Percentiles rank a stretch among this genome's conserved stretches.
Evolutionary conservation across 2,113 vertebrate genomes (phyloP).

Genomic region (Rhodinocichla rosea): DNA sequence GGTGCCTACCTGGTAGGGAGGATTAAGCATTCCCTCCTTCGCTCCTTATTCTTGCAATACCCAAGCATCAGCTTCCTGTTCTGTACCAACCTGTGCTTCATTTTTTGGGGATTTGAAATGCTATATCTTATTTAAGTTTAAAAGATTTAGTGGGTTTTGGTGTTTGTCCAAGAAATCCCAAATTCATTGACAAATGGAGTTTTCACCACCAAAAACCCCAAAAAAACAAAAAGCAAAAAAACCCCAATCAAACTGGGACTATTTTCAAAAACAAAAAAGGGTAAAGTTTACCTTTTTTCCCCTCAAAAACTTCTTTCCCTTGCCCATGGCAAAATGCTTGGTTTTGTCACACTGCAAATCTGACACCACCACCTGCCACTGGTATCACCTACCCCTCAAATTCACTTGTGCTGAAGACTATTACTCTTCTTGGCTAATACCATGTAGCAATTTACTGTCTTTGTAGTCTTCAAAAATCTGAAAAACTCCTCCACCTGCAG

Average conservation of each 20-base stretch:
- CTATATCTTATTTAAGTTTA: background rate
- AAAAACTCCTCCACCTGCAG: background rate
- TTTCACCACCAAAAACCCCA: background rate
- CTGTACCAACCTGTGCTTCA: background rate
- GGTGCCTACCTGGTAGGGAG: background rate
- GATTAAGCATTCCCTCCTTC: background rate
- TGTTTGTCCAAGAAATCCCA: background rate
- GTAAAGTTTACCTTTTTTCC: background rate
- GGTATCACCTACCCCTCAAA: background rate
- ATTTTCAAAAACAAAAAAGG: background rate
- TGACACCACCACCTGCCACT: fast-evolving
- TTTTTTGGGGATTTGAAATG: background rate
- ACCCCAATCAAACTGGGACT: too few species aligned
- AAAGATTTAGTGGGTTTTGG: background rate
- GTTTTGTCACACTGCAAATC: background rate
- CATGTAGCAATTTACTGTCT: fast-evolving
- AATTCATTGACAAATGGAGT: background rate
- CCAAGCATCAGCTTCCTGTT: fast-evolving
- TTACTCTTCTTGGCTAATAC: background rate
- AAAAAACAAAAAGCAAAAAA: too few species aligned
- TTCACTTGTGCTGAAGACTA: background rate
- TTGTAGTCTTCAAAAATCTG: background rate
- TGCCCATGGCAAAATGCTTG: background rate
- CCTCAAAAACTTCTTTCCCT: background rate
- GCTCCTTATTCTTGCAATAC: background rate